phyloP scores from a whole-genome alignment of 2,888 invertebrate species.

The Cerastis rubricosa region DNA sequence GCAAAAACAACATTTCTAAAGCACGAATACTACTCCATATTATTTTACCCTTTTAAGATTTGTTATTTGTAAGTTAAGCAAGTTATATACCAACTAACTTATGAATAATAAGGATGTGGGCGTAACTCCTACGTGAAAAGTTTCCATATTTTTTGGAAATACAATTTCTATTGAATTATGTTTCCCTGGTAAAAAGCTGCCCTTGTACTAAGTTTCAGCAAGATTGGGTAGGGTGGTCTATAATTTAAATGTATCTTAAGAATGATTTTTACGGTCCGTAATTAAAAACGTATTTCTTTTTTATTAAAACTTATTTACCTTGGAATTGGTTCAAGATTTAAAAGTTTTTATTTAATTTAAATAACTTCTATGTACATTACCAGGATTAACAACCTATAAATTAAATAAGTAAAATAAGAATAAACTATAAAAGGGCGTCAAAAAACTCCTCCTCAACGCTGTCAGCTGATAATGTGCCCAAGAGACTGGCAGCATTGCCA shows the following conservation, averaged over 20 bases:
- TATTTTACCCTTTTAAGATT: background rate
- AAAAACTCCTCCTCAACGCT: too few species aligned
- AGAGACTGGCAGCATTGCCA: too few species aligned
- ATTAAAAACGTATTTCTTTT: background rate
- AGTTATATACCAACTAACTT: background rate
- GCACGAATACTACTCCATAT: too few species aligned
- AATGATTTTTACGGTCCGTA: background rate
- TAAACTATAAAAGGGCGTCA: too few species aligned
- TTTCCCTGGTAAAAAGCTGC: background rate
- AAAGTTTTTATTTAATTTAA: too few species aligned
- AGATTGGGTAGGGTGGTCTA: background rate
- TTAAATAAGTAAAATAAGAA: too few species aligned
- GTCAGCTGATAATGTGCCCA: too few species aligned
- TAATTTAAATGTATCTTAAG: background rate
- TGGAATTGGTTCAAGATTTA: background rate
- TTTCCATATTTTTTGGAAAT: background rate
- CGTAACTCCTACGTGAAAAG: background rate
- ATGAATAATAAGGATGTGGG: background rate
- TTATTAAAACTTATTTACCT: background rate
- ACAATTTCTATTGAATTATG: background rate
- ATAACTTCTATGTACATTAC: too few species aligned
- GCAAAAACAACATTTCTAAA: background rate
- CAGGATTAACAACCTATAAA: too few species aligned
- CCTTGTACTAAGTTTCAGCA: background rate
- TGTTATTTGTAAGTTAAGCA: conserved; percentile 1